Evolutionary conservation across 2,797 vertebrate genomes (phyloP).

Genomic region (Coilia nasus): DNA sequence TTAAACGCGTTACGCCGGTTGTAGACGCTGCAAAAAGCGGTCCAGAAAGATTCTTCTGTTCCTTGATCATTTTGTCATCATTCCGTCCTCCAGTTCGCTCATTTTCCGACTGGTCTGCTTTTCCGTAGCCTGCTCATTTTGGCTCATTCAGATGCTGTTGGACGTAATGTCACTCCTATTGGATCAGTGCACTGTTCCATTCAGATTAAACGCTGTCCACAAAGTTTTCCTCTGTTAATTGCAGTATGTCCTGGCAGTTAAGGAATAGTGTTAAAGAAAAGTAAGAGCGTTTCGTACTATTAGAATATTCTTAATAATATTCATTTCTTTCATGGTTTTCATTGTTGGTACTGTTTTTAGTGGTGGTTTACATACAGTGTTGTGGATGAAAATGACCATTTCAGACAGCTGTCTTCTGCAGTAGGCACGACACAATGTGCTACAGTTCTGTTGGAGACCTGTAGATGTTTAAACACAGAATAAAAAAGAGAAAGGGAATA

Average conservation of each 20-base stretch:
- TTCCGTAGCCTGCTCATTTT: conserved; percentile 62
- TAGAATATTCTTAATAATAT: neutral
- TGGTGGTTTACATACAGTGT: neutral
- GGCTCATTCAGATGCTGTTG: conserved; percentile 48
- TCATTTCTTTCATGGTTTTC: neutral
- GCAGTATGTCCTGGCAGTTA: neutral
- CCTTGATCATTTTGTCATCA: conserved; percentile 73
- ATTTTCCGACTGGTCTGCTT: conserved; percentile 66
- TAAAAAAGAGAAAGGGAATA: neutral
- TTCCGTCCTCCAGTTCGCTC: conserved; percentile 43
- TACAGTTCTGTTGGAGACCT: conserved; percentile 1
- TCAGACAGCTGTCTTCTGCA: neutral
- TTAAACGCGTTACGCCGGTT: conserved; percentile 51
- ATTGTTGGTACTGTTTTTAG: neutral
- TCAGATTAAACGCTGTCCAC: conserved; percentile 1
- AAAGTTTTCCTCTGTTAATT: neutral
- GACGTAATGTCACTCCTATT: conserved; percentile 46
- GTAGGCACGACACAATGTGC: neutral
- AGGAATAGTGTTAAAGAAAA: neutral
- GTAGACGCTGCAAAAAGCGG: conserved; percentile 59
- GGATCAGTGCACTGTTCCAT: conserved; percentile 15
- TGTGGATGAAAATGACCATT: neutral
- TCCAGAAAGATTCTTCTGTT: conserved; percentile 64
- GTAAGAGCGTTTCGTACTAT: neutral
- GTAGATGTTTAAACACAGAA: conserved; percentile 1